Percentiles rank a stretch among this genome's conserved stretches.
These are phyloP conservation scores for Astreopora myriophthalma DNA, from an alignment of 64 coral and sea anemone species.

Conservation along the genomic window DNA sequence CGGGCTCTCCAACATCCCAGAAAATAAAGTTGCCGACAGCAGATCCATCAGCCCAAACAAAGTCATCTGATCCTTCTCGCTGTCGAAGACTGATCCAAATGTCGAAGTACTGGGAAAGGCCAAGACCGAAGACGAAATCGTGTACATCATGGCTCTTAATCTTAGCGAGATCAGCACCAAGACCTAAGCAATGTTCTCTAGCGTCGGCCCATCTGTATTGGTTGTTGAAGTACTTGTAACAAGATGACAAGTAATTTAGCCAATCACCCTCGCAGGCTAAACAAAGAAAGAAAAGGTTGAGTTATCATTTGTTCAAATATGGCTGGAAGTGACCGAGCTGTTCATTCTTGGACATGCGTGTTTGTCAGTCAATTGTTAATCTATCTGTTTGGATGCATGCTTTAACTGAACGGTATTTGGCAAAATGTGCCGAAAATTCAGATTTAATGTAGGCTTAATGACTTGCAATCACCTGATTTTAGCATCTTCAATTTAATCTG, in stretches of 20 bases:
- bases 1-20: not conserved
- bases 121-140: slow-evolving; percentile 2
- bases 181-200: not conserved
- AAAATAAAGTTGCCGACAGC: not conserved
- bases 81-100: slow-evolving; percentile 54
- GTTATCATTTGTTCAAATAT: no score
- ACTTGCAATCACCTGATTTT: no score
- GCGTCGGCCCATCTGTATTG: slow-evolving; percentile 2
- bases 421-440: no score
- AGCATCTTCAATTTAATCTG: no score
- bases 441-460: not conserved
- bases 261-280: slow-evolving; percentile 15
- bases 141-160: slow-evolving; percentile 5
- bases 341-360: no score
- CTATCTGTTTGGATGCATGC: no score
- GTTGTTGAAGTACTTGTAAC: slow-evolving; percentile 38
- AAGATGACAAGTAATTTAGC: not conserved
- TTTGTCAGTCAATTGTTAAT: no score
- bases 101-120: not conserved
- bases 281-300: not conserved
- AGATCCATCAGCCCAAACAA: slow-evolving; percentile 49
- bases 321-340: no score
- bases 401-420: no score
- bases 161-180: slow-evolving; percentile 27
- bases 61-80: not conserved